These are phyloP conservation scores for Eulemur albifrons DNA, from an alignment of 2,797 vertebrate species.

Conservation along the genomic window DNA sequence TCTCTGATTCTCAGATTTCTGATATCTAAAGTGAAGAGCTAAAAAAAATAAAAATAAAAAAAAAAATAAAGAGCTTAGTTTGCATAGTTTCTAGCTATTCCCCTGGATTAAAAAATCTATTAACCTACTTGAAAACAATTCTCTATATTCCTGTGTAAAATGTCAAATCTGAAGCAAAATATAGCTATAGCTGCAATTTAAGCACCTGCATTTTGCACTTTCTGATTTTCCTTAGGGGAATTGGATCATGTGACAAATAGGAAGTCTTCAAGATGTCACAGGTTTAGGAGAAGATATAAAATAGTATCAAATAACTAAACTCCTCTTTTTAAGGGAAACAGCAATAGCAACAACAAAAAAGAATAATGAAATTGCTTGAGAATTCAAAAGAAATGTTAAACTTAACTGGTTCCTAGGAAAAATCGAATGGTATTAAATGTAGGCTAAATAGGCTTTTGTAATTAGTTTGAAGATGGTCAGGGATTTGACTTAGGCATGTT, in stretches of 20 bases:
- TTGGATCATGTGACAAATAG: not conserved
- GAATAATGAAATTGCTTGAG: not conserved
- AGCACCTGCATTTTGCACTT: not conserved
- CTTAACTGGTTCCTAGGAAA: not conserved
- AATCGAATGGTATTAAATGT: not conserved
- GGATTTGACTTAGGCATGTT: not conserved
- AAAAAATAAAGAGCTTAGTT: not conserved
- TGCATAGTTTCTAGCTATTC: not conserved
- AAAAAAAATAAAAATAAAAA: too few relatives aligned
- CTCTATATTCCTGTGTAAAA: not conserved
- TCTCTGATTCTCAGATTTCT: constrained; percentile 31
- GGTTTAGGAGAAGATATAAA: not conserved
- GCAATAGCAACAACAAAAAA: not conserved
- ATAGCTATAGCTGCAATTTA: not conserved
- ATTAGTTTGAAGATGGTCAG: not conserved
- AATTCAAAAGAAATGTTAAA: not conserved
- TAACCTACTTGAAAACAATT: not conserved
- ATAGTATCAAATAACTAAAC: not conserved
- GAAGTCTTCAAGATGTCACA: not conserved
- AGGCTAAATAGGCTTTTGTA: not conserved
- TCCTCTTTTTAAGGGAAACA: not conserved
- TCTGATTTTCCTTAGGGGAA: not conserved
- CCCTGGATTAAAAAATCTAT: not conserved
- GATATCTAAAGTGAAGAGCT: not conserved
- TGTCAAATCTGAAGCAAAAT: not conserved